These are phyloP conservation scores for Hipposideros larvatus DNA, from an alignment of 2,797 vertebrate species.

Conservation along the genomic window DNA sequence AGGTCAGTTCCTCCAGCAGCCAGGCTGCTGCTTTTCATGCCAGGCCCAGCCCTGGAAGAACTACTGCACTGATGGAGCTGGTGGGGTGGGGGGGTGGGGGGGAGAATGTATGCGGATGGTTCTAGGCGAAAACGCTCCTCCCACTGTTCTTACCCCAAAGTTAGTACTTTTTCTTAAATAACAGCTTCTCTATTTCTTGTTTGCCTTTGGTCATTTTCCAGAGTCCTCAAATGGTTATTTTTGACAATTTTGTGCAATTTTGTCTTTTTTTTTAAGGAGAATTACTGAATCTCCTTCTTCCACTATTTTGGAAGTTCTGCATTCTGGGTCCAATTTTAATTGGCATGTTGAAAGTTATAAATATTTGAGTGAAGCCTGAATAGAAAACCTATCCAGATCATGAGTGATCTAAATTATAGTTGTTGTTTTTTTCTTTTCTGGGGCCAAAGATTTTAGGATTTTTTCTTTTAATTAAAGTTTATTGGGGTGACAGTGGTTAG, in stretches of 20 bases:
- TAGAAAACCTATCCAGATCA: slow-evolving; percentile 19
- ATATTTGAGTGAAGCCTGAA: background rate
- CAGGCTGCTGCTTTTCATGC: background rate
- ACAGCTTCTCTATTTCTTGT: background rate
- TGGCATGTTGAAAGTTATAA: background rate
- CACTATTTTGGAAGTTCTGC: background rate
- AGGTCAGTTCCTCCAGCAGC: background rate
- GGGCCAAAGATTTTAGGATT: background rate
- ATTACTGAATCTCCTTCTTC: background rate
- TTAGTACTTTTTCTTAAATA: background rate
- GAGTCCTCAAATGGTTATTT: background rate
- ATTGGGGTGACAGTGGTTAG: too few species aligned
- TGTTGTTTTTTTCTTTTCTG: background rate
- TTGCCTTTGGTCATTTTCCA: background rate
- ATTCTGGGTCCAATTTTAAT: slow-evolving; percentile 21
- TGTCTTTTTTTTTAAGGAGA: background rate
- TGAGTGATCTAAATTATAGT: background rate
- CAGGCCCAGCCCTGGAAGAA: background rate
- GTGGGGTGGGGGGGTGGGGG: background rate
- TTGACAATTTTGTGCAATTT: background rate
- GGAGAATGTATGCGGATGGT: background rate
- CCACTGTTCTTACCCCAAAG: background rate
- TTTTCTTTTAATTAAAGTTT: background rate
- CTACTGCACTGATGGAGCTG: background rate
- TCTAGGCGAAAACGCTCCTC: background rate